Evolutionary conservation across 2,113 vertebrate genomes (phyloP).

Genomic region (Gymnocephalus cernua): DNA sequence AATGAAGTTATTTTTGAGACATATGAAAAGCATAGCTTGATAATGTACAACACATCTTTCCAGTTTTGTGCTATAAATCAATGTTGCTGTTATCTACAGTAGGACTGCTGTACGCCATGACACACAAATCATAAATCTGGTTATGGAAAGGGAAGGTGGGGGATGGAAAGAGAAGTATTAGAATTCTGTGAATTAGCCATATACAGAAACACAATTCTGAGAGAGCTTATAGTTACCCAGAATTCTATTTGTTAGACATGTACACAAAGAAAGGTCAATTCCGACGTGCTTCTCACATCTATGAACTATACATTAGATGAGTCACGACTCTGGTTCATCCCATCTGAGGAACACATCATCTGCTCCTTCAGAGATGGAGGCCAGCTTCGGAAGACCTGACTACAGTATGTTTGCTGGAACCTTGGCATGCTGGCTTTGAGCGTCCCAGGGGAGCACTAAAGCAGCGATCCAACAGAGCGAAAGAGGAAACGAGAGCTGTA

Average conservation of each 20-base stretch:
- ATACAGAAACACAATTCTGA: not conserved
- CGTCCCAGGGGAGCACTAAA: conserved; percentile 23
- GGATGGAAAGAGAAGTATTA: not conserved
- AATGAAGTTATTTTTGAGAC: not conserved
- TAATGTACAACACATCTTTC: not conserved
- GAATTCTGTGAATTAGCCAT: not conserved
- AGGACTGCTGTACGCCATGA: not conserved
- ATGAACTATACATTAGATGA: conserved; percentile 59
- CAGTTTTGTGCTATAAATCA: not conserved
- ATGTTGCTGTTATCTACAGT: not conserved
- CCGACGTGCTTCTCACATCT: conserved; percentile 27
- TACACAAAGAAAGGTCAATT: conserved; percentile 9
- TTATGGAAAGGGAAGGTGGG: not conserved
- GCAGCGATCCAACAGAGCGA: not conserved
- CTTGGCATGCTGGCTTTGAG: conserved; percentile 16
- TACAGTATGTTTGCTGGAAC: conserved; percentile 17
- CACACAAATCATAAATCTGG: not conserved
- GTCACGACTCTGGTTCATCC: conserved; percentile 19
- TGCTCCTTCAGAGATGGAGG: not conserved
- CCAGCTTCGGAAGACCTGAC: conserved; percentile 20
- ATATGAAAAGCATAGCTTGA: not conserved
- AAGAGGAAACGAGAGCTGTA: conserved; percentile 28
- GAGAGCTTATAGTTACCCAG: not conserved
- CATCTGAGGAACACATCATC: conserved; percentile 23
- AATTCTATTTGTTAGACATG: not conserved